Percentiles rank a stretch among this genome's conserved stretches.
phyloP scores from a whole-genome alignment of 2,113 vertebrate genomes.

The Protobothrops flavoviridis region DNA sequence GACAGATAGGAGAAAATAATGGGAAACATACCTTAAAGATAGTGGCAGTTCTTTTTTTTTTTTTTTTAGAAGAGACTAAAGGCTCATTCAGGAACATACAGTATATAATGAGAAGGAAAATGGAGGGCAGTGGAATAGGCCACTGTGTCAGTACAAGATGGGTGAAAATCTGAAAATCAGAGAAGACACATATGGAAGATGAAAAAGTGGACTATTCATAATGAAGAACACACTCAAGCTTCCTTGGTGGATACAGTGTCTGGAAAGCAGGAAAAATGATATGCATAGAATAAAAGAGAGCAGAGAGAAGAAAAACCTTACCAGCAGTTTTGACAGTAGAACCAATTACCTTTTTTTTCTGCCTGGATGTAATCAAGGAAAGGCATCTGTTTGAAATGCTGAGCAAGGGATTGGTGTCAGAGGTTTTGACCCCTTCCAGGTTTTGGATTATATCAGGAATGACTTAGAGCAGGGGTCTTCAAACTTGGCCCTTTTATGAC shows the following conservation, averaged over 20 bases:
- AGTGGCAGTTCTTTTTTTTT: not conserved
- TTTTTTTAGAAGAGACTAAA: not conserved
- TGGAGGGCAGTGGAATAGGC: not conserved
- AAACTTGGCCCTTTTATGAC: no score
- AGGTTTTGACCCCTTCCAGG: not conserved
- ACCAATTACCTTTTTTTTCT: not conserved
- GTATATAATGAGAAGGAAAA: not conserved
- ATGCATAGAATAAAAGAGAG: not conserved
- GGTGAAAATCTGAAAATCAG: not conserved
- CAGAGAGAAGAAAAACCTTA: not conserved
- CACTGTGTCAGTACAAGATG: not conserved
- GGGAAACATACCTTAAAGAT: not conserved
- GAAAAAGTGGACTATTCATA: not conserved
- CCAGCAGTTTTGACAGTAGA: not conserved
- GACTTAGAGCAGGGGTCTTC: not conserved
- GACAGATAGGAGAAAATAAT: not conserved
- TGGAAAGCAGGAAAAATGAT: not conserved
- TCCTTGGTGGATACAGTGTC: not conserved
- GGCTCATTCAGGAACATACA: not conserved
- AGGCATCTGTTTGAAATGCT: not conserved
- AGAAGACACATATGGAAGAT: not conserved
- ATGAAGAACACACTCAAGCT: not conserved
- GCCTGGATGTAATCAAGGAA: not conserved
- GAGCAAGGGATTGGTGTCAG: not conserved
- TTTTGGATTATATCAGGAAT: not conserved